Conservation (phyloP, 1,140 invertebrate species). For the Apocrypta bakeri region DNA sequence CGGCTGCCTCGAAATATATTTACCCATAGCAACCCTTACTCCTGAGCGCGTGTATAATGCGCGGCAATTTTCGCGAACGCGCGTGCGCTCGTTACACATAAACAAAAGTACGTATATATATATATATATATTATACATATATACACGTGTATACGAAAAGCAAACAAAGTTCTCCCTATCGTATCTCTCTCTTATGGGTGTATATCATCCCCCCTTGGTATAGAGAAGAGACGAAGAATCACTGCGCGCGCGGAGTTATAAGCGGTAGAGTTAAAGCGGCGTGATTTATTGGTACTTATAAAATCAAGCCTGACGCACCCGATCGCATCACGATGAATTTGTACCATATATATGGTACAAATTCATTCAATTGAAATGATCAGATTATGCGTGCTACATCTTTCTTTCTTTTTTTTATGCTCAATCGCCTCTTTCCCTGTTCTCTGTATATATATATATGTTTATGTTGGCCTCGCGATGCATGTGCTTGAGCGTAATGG, state of each 20-base stretch:
- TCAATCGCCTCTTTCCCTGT: background rate
- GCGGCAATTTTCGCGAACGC: background rate
- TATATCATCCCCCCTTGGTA: no score
- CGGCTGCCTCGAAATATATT: conserved; percentile 4
- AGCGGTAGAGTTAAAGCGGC: background rate
- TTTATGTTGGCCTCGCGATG: no score
- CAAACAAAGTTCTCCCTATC: no score
- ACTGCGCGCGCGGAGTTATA: background rate
- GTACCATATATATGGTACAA: background rate
- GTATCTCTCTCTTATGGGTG: no score
- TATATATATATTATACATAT: background rate
- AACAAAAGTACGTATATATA: background rate
- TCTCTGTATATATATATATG: no score
- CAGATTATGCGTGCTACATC: conserved; percentile 6
- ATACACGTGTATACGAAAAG: background rate
- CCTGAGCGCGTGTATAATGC: background rate
- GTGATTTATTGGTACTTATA: background rate
- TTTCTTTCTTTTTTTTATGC: background rate
- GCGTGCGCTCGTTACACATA: no score
- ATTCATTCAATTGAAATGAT: conserved; percentile 2
- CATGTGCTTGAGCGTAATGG: conserved; percentile 9
- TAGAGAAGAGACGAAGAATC: background rate
- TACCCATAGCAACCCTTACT: background rate
- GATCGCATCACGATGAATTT: background rate
- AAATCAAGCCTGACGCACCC: background rate